Base-by-base conservation (phyloP, 2,888 invertebrate species). In the Cryptophagus acutangulus region DNA sequence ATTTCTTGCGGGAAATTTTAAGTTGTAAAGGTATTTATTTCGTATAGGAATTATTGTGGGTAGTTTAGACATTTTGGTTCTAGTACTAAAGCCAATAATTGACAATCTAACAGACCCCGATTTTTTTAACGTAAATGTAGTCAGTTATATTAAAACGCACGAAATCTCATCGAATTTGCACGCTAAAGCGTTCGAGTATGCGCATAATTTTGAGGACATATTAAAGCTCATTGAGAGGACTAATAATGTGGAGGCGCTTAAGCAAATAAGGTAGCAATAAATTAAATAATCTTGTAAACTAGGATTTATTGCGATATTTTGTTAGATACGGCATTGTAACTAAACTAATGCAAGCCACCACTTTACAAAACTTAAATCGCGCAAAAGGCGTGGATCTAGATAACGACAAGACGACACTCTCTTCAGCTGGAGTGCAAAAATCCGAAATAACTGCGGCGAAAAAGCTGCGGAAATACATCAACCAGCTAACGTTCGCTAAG, bases 301-400 rank as follows among this genome's bases (percentile, higher is more conserved):
- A 8, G 6, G 33, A 36, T 36, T 17, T 36, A 15, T 36, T 10
- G 9, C 31, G 33, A 14, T 29, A 39, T 41, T 49, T 24, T 53
- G 66, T 30, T 60, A 84, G 87, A 51, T 87, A 84, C 57, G 88
- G 87, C 58, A 89, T 93, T 52, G 87, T 92, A 3, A 87, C 87
- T 30, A 92, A 92, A 74, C 84, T 93, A 55, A 90, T 93, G 86
- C 90, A 93, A 74, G 91, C 91, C 1, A 91, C 92, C 10, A 89
- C 90, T 1, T 77, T 91, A 51, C 89, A 91, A 70, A 92, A 91
- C 63, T 74, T 92, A 45, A 91, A 91, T 70, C 77, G 89, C 55
- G 83, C 88, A 3, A 87, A 88, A 72, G 90, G 87, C 31, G 72
- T 83, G 25, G 84, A 84, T 59, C 72, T 78, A 26, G 87, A 86